Evolutionary conservation across 1,140 invertebrate genomes (phyloP).

Genomic region (Ceratina calcarata): DNA sequence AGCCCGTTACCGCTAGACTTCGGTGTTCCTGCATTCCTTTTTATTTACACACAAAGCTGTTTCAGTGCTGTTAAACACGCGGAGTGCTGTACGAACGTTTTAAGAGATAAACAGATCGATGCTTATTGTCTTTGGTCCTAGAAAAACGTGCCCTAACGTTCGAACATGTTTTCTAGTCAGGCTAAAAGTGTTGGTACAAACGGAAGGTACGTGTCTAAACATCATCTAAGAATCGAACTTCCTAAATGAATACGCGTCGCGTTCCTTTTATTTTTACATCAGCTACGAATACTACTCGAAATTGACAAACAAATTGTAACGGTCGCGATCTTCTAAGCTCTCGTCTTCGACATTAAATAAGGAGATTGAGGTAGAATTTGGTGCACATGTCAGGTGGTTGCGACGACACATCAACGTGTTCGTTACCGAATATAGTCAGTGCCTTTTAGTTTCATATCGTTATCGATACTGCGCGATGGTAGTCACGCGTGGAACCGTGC

Average conservation of each 20-base stretch:
- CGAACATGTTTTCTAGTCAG: background rate
- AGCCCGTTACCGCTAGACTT: conserved; percentile 28
- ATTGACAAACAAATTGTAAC: conserved; percentile 21
- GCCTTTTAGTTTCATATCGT: conserved; percentile 22
- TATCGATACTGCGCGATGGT: conserved; percentile 41
- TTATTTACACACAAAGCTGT: conserved; percentile 46
- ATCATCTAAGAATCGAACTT: conserved; percentile 7
- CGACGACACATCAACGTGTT: conserved; percentile 36
- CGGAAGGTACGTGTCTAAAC: background rate
- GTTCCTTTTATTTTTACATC: conserved; percentile 37
- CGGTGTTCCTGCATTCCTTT: conserved; percentile 20
- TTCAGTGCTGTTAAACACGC: conserved; percentile 19
- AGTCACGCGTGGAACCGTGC: conserved; percentile 37
- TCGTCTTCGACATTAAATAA: conserved; percentile 49
- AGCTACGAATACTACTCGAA: conserved; percentile 35
- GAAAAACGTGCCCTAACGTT: background rate
- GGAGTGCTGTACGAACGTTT: conserved; percentile 18
- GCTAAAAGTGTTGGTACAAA: conserved; percentile 45
- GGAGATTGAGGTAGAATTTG: conserved; percentile 63
- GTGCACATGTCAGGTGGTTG: conserved; percentile 61
- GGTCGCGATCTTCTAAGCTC: conserved; percentile 26
- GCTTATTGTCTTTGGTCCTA: conserved; percentile 42
- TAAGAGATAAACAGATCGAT: conserved; percentile 26
- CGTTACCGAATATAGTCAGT: conserved; percentile 38
- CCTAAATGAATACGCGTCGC: conserved; percentile 20